Evolutionary conservation across 2,113 vertebrate genomes (phyloP).

Genomic region (Rhipidura dahli): DNA sequence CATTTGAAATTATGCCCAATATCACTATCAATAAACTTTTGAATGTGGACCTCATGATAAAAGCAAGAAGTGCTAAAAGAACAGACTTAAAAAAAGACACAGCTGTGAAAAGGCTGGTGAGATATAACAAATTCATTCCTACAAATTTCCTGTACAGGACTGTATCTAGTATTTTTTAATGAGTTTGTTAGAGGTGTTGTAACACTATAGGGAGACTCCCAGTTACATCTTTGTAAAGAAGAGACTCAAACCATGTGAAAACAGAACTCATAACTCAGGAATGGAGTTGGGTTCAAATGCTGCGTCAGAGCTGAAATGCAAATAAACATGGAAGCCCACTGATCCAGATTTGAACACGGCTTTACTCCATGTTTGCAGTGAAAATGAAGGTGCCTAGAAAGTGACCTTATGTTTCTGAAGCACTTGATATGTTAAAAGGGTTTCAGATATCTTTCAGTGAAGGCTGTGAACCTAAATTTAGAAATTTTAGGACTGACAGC

Average conservation of each 20-base stretch:
- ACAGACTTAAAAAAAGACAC: neutral
- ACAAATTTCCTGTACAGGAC: no score
- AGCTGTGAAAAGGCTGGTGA: neutral
- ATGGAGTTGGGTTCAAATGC: neutral
- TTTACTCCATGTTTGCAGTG: neutral
- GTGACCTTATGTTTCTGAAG: neutral
- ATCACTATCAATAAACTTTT: neutral
- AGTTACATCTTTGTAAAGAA: neutral
- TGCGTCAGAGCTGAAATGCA: neutral
- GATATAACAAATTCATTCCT: neutral
- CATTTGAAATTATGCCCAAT: neutral
- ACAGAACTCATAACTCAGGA: neutral
- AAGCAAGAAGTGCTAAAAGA: neutral
- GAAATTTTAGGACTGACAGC: neutral
- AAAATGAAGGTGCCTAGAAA: neutral
- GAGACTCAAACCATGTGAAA: rapidly evolving
- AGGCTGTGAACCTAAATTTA: neutral
- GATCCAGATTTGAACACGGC: neutral
- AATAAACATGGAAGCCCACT: neutral
- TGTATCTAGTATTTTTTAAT: neutral
- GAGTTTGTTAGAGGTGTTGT: neutral
- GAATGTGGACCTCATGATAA: neutral
- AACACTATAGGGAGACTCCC: neutral
- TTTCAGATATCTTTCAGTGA: neutral
- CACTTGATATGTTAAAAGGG: neutral